Evolutionary conservation across 2,888 invertebrate species (phyloP).

Genomic region (Baronia brevicornis): DNA sequence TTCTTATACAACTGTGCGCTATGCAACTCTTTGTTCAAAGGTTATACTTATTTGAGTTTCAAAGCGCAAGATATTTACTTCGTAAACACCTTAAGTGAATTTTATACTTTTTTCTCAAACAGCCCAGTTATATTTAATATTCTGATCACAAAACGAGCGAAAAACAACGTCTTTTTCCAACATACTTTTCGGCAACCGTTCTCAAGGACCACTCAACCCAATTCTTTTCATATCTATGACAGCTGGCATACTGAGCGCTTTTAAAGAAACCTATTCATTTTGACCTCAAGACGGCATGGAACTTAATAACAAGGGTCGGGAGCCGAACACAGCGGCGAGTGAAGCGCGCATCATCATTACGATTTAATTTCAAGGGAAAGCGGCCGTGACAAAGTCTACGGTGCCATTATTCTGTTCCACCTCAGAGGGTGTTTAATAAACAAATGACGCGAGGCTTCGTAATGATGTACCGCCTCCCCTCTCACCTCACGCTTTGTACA

Average conservation of each 20-base stretch:
- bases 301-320: constrained; percentile 58
- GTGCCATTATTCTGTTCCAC: constrained; percentile 69
- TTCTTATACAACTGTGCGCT: too few species aligned
- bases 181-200: constrained; percentile 27
- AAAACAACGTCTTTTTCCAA: constrained; percentile 22
- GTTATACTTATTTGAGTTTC: constrained; percentile 4
- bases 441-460: constrained; percentile 67
- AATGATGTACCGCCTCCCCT: constrained; percentile 53
- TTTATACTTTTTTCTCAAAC: constrained; percentile 7
- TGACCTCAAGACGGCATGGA: constrained; percentile 63
- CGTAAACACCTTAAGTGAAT: constrained; percentile 7
- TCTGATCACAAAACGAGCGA: constrained; percentile 17
- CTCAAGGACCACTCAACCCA: constrained; percentile 46
- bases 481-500: too few species aligned
- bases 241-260: constrained; percentile 55
- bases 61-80: constrained; percentile 6
- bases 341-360: constrained; percentile 67
- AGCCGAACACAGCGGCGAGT: constrained; percentile 51
- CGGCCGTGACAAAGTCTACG: constrained; percentile 67
- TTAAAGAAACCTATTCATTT: constrained; percentile 68
- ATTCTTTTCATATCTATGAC: constrained; percentile 64
- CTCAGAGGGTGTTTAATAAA: constrained; percentile 71
- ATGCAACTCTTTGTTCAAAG: not conserved
- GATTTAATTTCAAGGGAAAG: constrained; percentile 70
- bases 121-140: constrained; percentile 10